Evolutionary conservation across 2,113 vertebrate species (phyloP).

Genomic region (Psettodes erumei): DNA sequence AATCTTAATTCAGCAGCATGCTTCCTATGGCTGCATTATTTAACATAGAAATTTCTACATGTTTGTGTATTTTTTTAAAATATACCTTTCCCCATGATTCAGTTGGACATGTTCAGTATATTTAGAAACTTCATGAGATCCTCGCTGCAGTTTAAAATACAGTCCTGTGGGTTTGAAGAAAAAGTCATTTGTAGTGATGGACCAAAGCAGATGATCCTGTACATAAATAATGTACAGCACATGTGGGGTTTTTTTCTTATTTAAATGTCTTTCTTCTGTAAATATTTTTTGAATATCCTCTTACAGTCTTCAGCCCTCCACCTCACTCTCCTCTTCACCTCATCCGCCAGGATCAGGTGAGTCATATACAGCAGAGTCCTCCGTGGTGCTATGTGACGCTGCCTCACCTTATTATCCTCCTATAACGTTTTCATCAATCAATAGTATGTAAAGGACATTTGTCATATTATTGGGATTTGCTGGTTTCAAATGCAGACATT

Average conservation of each 20-base stretch:
- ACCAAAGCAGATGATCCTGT: neutral
- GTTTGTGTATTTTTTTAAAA: constrained; percentile 48
- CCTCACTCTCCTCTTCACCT: neutral
- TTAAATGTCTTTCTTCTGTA: neutral
- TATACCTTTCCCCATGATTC: constrained; percentile 45
- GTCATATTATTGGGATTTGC: constrained; percentile 69
- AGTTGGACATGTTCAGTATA: constrained; percentile 35
- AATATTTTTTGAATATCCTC: constrained; percentile 27
- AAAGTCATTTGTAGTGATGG: neutral
- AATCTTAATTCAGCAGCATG: neutral
- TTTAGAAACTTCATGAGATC: constrained; percentile 37
- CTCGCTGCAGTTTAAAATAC: constrained; percentile 39
- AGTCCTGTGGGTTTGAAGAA: constrained; percentile 18
- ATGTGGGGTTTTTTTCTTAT: neutral
- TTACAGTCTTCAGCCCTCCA: neutral
- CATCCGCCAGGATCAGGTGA: constrained; percentile 50
- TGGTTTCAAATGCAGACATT: constrained; percentile 65
- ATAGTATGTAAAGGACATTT: constrained; percentile 43
- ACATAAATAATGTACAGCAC: neutral
- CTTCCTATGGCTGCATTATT: constrained; percentile 9
- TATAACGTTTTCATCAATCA: constrained; percentile 58
- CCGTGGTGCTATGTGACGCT: constrained; percentile 9
- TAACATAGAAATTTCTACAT: constrained; percentile 27
- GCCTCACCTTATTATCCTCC: constrained; percentile 52
- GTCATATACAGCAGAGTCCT: constrained; percentile 37